phyloP scores from a whole-genome alignment of 2,113 vertebrate species.

The Guaruba guarouba region DNA sequence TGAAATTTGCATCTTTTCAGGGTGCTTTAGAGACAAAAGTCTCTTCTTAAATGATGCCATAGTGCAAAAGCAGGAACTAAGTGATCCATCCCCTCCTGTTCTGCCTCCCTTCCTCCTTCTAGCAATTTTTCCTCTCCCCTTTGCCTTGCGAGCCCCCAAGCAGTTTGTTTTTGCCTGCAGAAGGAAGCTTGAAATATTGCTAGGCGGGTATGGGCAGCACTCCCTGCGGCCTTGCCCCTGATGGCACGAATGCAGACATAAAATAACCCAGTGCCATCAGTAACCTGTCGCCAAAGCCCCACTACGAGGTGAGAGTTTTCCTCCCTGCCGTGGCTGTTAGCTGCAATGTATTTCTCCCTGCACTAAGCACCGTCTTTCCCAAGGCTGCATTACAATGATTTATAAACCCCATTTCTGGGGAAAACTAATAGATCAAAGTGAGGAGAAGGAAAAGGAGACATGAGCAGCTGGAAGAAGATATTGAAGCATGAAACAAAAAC shows the following conservation, averaged over 20 bases:
- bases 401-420: conserved; percentile 81
- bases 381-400: conserved; percentile 83
- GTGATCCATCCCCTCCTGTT: background rate
- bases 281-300: conserved; percentile 77
- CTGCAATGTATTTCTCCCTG: conserved; percentile 78
- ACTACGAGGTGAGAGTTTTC: conserved; percentile 67
- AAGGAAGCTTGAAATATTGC: conserved; percentile 77
- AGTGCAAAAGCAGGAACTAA: background rate
- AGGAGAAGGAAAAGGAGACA: conserved; percentile 70
- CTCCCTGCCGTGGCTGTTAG: conserved; percentile 81
- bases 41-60: background rate
- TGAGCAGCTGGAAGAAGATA: conserved; percentile 76
- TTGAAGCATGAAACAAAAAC: conserved; percentile 73
- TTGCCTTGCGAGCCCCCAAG: conserved; percentile 43
- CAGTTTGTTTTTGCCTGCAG: conserved; percentile 61
- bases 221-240: conserved; percentile 76
- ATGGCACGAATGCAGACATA: conserved; percentile 73
- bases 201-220: conserved; percentile 40
- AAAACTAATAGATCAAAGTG: conserved; percentile 85
- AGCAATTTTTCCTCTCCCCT: conserved; percentile 6
- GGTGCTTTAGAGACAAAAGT: background rate
- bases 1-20: background rate
- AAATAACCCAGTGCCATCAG: conserved; percentile 80
- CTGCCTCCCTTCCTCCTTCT: background rate
- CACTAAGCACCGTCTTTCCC: conserved; percentile 82